Evolutionary conservation across 2,888 invertebrate species (phyloP).

Genomic region (Volucella inflata): DNA sequence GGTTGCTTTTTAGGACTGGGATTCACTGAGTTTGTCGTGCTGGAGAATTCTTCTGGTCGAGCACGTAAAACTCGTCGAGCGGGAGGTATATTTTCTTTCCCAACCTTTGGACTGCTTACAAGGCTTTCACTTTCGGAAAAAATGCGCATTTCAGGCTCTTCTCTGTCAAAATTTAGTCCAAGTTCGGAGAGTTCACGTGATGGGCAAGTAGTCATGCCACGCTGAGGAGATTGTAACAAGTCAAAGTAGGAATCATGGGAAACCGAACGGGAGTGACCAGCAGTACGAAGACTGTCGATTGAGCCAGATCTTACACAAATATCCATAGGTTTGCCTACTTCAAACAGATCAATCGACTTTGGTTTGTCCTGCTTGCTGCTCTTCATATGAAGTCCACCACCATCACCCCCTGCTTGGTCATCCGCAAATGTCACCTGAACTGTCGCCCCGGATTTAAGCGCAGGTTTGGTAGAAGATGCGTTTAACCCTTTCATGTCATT

Average conservation of each 20-base stretch:
- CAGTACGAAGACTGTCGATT: constrained; percentile 83
- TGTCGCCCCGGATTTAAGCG: constrained; percentile 77
- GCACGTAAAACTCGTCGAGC: constrained; percentile 85
- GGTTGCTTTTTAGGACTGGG: constrained; percentile 87
- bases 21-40: constrained; percentile 85
- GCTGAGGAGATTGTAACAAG: constrained; percentile 83
- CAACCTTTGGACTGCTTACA: constrained; percentile 86
- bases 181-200: constrained; percentile 91
- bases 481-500: constrained; percentile 78
- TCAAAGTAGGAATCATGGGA: constrained; percentile 98
- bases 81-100: constrained; percentile 84
- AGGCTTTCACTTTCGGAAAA: constrained; percentile 94
- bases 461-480: constrained; percentile 71
- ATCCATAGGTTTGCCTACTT: constrained; percentile 82
- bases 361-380: constrained; percentile 80
- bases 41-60: constrained; percentile 85
- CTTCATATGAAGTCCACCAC: constrained; percentile 77
- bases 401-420: constrained; percentile 71
- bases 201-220: constrained; percentile 82
- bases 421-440: constrained; percentile 82
- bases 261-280: constrained; percentile 87
- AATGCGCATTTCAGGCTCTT: constrained; percentile 93
- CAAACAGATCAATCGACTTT: constrained; percentile 83
- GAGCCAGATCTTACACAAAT: constrained; percentile 83
- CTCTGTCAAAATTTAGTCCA: constrained; percentile 92